Base-by-base conservation (phyloP, 64 coral and sea anemone species). In the Hydrozoanthus tunicans region DNA sequence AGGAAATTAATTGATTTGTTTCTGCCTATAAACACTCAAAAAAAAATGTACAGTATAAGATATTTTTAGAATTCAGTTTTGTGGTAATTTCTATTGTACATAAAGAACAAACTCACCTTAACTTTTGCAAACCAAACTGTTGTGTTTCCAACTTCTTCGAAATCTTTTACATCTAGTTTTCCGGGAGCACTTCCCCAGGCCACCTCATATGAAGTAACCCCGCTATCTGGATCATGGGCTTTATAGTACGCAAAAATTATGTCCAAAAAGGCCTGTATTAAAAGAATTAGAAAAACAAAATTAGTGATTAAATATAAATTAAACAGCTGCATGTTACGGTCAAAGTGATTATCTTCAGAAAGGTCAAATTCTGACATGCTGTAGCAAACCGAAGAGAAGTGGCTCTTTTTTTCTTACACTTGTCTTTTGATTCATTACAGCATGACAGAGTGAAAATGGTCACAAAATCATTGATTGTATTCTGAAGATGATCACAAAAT, bases 41-140 rank as follows among this genome's bases (percentile, higher is more conserved):
- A 11, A 15, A 67, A 67, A 11, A 67, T 67, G 12, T 15, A 15
- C 17, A 65, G 0, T 9, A 65, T 10, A 66, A 15, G 64, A 66
- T 15, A 14, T 1, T 17, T 66, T 66, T 5, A 13, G 17, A 4
- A 11, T 3, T 4, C 64, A 11, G 61, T 63, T 63, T 63, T 63
- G 61, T 13, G 61, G 61, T 63, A 43, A 43, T 63, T 63, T 13
- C 61, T 2, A 63, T 3, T 12, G 11, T 12, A 32, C 0, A 51
- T 43, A 9, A 53, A 12, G 4, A 27, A 24, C 61, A 23, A 59
- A 3, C 9, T 74, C 73, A 88, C 84, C 56, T 91, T 94, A 62
- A 94, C 56, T 54, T 94, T 91, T 26, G 93, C 90, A 24, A 70
- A 62, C 93, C 93, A 94, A 43, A 94, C 69, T 9, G 93, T 94